Evolutionary conservation across 2,113 vertebrate species (phyloP).

Genomic region (Fulmarus glacialis): DNA sequence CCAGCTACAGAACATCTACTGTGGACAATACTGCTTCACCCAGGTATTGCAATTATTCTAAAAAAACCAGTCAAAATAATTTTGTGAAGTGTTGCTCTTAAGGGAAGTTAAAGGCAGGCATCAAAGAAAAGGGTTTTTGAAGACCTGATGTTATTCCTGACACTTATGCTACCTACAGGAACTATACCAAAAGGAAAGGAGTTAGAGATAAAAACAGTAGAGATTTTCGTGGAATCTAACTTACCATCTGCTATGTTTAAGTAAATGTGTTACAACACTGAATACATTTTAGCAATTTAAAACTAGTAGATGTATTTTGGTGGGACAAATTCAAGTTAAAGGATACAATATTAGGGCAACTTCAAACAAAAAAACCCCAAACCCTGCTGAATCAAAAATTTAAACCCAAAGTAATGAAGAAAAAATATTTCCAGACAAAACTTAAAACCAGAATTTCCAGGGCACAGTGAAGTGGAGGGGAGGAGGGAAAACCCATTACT

Average conservation of each 20-base stretch:
- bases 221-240: not conserved
- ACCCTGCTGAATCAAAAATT: rapidly evolving
- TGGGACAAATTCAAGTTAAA: not conserved
- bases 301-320: not conserved
- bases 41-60: constrained; percentile 11
- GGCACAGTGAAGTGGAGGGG: not conserved
- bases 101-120: not conserved
- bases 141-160: not conserved
- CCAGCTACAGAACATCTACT: constrained; percentile 21
- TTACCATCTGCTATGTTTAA: not conserved
- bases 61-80: not conserved
- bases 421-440: not conserved
- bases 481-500: not conserved
- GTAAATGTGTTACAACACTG: not conserved
- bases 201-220: not conserved
- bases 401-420: not conserved
- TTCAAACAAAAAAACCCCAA: not conserved
- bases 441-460: not conserved
- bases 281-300: not conserved
- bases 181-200: not conserved
- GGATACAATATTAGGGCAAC: not conserved
- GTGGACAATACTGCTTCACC: not conserved
- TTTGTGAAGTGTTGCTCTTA: constrained; percentile 22
- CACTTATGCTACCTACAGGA: not conserved
- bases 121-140: not conserved